Percentiles rank a stretch among this genome's conserved stretches.
These are phyloP conservation scores for Nibea coibor DNA, from an alignment of 2,113 vertebrate genomes.

Conservation along the genomic window DNA sequence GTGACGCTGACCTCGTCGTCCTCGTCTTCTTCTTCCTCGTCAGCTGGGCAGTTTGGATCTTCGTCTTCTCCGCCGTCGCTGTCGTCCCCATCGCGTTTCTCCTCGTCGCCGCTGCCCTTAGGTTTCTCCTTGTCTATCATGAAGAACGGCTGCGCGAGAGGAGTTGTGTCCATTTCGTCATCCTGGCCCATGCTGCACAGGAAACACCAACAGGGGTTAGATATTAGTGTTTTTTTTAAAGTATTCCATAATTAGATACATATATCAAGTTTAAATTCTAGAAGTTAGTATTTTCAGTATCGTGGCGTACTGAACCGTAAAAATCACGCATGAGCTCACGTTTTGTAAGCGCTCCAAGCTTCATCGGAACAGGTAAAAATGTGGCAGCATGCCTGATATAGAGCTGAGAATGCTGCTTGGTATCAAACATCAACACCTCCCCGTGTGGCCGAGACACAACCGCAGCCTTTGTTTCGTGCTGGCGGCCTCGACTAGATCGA, in stretches of 20 bases:
- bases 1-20: conserved; percentile 61
- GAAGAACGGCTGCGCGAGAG: conserved; percentile 60
- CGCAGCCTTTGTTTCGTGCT: background rate
- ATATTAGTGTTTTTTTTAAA: background rate
- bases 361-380: background rate
- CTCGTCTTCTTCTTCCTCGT: conserved; percentile 34
- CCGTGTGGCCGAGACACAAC: background rate
- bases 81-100: conserved; percentile 38
- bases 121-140: conserved; percentile 60
- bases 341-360: background rate
- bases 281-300: background rate
- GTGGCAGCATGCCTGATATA: background rate
- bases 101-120: background rate
- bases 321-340: no score
- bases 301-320: no score
- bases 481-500: background rate
- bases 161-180: conserved; percentile 82
- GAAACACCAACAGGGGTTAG: background rate
- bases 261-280: background rate
- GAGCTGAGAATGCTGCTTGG: background rate
- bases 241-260: background rate
- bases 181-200: conserved; percentile 69
- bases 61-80: conserved; percentile 47
- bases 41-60: conserved; percentile 23
- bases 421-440: background rate